A percentile compares a stretch with the other conserved stretches of the same genome.
These are phyloP conservation scores for Natrix natrix DNA, from an alignment of 2,797 vertebrate species.

Conservation along the genomic window DNA sequence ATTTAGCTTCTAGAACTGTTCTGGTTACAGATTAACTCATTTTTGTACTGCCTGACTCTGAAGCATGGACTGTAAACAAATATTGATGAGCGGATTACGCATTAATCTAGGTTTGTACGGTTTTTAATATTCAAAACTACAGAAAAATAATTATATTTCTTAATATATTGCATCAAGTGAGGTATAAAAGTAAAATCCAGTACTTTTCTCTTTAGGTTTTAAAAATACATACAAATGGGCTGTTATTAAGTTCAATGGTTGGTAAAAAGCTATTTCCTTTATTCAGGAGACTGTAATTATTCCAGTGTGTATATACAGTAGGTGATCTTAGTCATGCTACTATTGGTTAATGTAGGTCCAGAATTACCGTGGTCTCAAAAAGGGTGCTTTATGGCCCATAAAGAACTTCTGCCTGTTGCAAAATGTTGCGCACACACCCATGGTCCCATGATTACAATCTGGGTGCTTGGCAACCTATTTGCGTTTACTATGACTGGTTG, in stretches of 20 bases:
- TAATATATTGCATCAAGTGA: not conserved
- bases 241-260: not conserved
- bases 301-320: not conserved
- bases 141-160: not conserved
- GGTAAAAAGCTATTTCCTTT: not conserved
- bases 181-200: not conserved
- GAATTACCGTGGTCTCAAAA: not conserved
- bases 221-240: not conserved
- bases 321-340: not conserved
- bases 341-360: not conserved
- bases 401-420: not conserved
- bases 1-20: constrained; percentile 13
- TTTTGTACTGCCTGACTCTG: not conserved
- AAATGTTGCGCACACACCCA: not conserved
- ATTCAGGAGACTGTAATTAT: not conserved
- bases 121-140: constrained; percentile 15
- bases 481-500: not conserved
- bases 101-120: not conserved
- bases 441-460: not conserved
- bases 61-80: constrained; percentile 16
- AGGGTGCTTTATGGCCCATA: not conserved
- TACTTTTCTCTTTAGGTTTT: not conserved
- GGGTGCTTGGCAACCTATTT: not conserved
- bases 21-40: constrained; percentile 64
- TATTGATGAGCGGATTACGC: not conserved